A percentile compares a stretch with the other conserved stretches of the same genome.
Conservation (phyloP, 2,113 vertebrate genomes). For the Syngnathus typhle region DNA sequence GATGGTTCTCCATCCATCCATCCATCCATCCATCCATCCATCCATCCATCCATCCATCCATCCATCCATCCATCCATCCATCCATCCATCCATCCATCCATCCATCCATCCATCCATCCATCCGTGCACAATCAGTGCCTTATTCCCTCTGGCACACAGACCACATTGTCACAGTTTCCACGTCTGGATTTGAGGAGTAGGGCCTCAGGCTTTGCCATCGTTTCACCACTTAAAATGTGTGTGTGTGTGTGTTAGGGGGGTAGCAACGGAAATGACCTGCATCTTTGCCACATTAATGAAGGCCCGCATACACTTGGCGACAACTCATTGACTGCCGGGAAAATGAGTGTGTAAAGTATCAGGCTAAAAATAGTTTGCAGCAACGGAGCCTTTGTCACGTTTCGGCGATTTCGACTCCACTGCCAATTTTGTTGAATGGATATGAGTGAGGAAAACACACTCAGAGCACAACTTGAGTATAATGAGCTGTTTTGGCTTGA, state of each 20-base stretch:
- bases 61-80: not conserved
- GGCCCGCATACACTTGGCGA: constrained; percentile 25
- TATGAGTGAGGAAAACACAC: too few relatives aligned
- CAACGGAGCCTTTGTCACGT: not conserved
- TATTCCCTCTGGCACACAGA: constrained; percentile 26
- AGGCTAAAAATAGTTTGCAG: constrained; percentile 15
- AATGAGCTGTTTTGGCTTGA: not conserved
- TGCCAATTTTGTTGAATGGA: too few relatives aligned
- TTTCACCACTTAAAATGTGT: constrained; percentile 41
- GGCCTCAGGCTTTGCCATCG: constrained; percentile 41
- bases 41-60: too few relatives aligned
- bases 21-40: not conserved
- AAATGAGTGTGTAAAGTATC: constrained; percentile 23
- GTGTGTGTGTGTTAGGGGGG: too few relatives aligned
- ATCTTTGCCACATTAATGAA: constrained; percentile 39
- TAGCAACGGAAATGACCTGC: constrained; percentile 55
- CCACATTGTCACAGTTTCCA: constrained; percentile 56
- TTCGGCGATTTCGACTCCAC: not conserved
- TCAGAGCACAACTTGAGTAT: too few relatives aligned
- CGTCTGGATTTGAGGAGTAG: constrained; percentile 34
- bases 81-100: not conserved
- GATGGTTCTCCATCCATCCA: not conserved
- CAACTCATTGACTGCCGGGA: constrained; percentile 15
- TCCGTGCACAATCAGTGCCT: constrained; percentile 9
- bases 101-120: not conserved